phyloP scores from a whole-genome alignment of 2,113 vertebrate genomes.

The Notechis scutatus region DNA sequence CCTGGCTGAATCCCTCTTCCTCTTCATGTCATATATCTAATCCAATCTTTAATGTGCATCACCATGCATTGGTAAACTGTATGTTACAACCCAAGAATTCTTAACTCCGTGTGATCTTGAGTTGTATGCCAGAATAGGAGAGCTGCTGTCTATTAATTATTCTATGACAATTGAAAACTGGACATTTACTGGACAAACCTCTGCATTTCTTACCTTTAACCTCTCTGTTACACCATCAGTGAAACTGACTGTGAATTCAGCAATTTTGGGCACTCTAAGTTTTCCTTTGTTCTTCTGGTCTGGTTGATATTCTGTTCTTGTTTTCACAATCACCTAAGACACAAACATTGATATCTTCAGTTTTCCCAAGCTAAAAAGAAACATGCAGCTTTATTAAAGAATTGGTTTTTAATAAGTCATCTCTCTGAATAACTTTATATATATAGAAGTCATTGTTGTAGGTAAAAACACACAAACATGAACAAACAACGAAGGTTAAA shows the following conservation, averaged over 20 bases:
- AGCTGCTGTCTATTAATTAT: constrained; percentile 41
- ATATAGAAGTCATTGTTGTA: background rate
- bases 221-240: constrained; percentile 85
- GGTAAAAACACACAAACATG: background rate
- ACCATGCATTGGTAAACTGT: background rate
- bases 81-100: background rate
- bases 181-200: constrained; percentile 27
- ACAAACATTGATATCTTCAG: constrained; percentile 34
- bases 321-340: constrained; percentile 95
- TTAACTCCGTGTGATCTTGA: background rate
- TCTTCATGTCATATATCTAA: background rate
- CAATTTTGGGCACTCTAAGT: constrained; percentile 95
- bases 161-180: constrained; percentile 29
- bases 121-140: constrained; percentile 27
- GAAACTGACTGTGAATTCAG: constrained; percentile 97
- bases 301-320: constrained; percentile 93
- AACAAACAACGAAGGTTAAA: background rate
- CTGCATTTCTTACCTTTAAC: constrained; percentile 77
- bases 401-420: background rate
- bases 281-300: constrained; percentile 94
- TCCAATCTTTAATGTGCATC: background rate
- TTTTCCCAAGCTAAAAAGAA: constrained; percentile 12
- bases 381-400: background rate
- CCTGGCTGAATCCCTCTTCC: background rate
- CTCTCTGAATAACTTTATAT: constrained; percentile 4